Evolutionary conservation across 2,113 vertebrate species (phyloP).

Genomic region (Cisticola juncidis): DNA sequence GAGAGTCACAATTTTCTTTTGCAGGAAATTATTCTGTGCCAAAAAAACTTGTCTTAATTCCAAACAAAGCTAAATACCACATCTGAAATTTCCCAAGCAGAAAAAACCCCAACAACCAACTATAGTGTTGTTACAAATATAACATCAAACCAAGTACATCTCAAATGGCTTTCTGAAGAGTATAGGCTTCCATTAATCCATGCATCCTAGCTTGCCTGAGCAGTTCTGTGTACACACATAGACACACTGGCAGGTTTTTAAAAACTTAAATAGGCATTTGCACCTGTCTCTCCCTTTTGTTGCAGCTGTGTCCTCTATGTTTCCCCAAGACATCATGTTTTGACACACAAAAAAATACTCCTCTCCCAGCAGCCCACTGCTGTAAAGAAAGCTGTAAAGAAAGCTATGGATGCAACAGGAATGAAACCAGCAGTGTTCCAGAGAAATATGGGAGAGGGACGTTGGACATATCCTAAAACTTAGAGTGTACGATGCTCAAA

Average conservation of each 20-base stretch:
- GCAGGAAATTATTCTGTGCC: neutral
- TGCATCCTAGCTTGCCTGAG: neutral
- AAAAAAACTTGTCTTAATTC: neutral
- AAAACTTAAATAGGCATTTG: neutral
- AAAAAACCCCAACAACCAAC: neutral
- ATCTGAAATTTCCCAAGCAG: neutral
- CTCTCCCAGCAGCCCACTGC: neutral
- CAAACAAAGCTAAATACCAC: neutral
- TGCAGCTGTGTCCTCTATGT: neutral
- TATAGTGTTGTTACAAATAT: neutral
- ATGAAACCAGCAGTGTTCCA: neutral
- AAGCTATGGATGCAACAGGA: neutral
- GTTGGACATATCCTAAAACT: neutral
- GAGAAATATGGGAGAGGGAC: neutral
- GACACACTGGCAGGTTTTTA: neutral
- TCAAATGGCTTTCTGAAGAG: neutral
- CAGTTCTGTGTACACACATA: neutral
- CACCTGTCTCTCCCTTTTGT: neutral
- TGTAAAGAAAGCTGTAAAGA: neutral
- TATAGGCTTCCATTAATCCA: neutral
- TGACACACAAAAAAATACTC: neutral
- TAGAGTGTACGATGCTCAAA: neutral
- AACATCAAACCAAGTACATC: neutral
- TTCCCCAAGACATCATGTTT: neutral
- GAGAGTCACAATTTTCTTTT: neutral